A percentile compares a stretch with the other conserved stretches of the same genome.
phyloP scores from a whole-genome alignment of 2,797 vertebrate genomes.

The Spinus olivaceus region DNA sequence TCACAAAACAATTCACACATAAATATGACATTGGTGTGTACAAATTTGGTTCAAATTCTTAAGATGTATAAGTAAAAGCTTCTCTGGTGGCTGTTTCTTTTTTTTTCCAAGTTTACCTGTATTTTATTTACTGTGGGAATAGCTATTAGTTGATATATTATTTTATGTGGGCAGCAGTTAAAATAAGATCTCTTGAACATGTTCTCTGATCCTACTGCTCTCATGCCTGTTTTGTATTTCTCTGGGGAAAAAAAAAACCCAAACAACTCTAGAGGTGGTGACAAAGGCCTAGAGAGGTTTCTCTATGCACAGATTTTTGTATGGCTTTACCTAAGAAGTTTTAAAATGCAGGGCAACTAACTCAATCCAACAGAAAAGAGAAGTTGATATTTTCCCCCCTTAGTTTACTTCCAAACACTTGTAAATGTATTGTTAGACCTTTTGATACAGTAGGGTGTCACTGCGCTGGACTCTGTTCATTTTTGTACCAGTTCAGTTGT shows the following conservation, averaged over 20 bases:
- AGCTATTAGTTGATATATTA: neutral
- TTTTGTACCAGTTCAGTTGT: rapidly evolving
- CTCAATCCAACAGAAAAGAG: neutral
- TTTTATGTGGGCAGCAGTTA: neutral
- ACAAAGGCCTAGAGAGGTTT: neutral
- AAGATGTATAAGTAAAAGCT: neutral
- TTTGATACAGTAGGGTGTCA: neutral
- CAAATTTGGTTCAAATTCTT: neutral
- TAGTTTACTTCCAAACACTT: neutral
- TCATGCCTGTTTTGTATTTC: neutral
- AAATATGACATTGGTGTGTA: neutral
- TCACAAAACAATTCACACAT: neutral
- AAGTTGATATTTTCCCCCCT: rapidly evolving
- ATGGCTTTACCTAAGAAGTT: neutral
- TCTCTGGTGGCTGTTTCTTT: neutral
- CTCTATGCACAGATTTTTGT: neutral
- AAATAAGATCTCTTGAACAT: neutral
- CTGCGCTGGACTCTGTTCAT: rapidly evolving
- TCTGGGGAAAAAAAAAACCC: neutral
- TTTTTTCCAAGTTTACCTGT: neutral
- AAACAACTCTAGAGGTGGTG: neutral
- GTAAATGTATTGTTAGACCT: neutral
- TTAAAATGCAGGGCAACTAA: neutral
- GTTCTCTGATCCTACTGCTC: neutral
- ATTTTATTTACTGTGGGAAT: slow-evolving; percentile 43